Base-by-base conservation (phyloP, 2,113 vertebrate species). In the Lepus americanus region DNA sequence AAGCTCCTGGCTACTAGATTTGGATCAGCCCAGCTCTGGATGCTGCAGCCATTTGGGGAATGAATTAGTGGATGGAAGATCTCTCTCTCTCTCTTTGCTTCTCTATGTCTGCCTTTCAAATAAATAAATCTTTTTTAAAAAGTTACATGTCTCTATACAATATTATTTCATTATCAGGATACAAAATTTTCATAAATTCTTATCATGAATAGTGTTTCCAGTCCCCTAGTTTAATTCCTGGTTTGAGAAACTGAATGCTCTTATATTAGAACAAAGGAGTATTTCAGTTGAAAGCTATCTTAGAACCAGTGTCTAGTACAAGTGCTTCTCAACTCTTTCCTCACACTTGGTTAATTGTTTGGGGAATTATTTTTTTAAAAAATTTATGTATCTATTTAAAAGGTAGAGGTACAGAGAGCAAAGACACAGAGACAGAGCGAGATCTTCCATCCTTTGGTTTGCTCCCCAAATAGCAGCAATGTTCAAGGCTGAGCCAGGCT, bases 241-340 rank as follows among this genome's bases (percentile, higher is more conserved):
- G 22, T 85, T 76, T 92, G 73, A 94, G 73, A 64, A 91, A 7
- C 66, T 64, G 10, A 92, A 82, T 81, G 76, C 12, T 84, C 55
- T 92, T 80, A 70, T 70, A 92, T 74, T 0, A 89, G 61, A 87
- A 55, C 55, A 81, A 76, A 0, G 53, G 39, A 49, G 22, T 53
- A 94, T 55, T 81, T 89, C 73, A 82, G 8, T 13, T 90, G n/a
- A 92, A 85, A 88, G 49, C 1, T 76, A 87, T 59, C 63, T 87
- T 51, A 94, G 67, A 85, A 74, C 22, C 10, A 33, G 19, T 64
- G 22, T 36, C 31, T 31, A 87, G 27, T 59, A 12, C 20, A 82
- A 74, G 66, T 33, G 27, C 31, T 81, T 89, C 77, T 83, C 59
- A 89, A 29, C 10, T 55, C 12, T 67, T 44, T 44, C 69, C 36